Evolutionary conservation across 1,140 invertebrate species (phyloP).

Genomic region (Ips nitidus): DNA sequence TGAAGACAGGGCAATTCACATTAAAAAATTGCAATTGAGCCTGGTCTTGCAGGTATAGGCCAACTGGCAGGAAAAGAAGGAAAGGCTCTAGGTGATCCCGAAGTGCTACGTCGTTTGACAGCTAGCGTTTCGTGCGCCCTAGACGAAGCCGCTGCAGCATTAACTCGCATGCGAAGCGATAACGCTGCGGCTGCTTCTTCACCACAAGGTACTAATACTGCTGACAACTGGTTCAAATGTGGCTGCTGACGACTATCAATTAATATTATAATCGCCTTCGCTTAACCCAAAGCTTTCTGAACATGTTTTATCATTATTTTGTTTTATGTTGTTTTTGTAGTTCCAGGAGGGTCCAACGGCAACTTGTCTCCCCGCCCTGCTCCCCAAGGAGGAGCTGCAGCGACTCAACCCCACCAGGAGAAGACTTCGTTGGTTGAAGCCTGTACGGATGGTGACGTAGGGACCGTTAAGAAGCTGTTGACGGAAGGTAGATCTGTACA

Average conservation of each 20-base stretch:
- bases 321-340: too few relatives aligned
- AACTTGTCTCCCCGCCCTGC: slow-evolving; percentile 17
- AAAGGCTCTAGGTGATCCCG: slow-evolving; percentile 76
- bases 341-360: slow-evolving; percentile 13
- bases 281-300: too few relatives aligned
- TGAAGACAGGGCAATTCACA: too few relatives aligned
- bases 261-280: too few relatives aligned
- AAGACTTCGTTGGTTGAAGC: slow-evolving; percentile 79
- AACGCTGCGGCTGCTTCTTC: slow-evolving; percentile 49
- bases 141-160: slow-evolving; percentile 92
- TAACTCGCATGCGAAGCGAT: slow-evolving; percentile 92
- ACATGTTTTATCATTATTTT: too few relatives aligned
- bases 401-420: slow-evolving; percentile 45
- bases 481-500: slow-evolving; percentile 89
- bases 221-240: neutral
- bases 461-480: slow-evolving; percentile 82
- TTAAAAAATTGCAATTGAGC: too few relatives aligned
- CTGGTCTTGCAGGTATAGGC: slow-evolving; percentile 64
- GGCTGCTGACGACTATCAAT: too few relatives aligned
- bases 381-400: slow-evolving; percentile 24
- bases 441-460: slow-evolving; percentile 90
- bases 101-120: slow-evolving; percentile 79
- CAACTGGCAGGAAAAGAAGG: slow-evolving; percentile 75
- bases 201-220: slow-evolving; percentile 7
- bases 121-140: slow-evolving; percentile 90